Evolutionary conservation across 2,797 vertebrate genomes (phyloP).

Genomic region (Enteromius radiatus): DNA sequence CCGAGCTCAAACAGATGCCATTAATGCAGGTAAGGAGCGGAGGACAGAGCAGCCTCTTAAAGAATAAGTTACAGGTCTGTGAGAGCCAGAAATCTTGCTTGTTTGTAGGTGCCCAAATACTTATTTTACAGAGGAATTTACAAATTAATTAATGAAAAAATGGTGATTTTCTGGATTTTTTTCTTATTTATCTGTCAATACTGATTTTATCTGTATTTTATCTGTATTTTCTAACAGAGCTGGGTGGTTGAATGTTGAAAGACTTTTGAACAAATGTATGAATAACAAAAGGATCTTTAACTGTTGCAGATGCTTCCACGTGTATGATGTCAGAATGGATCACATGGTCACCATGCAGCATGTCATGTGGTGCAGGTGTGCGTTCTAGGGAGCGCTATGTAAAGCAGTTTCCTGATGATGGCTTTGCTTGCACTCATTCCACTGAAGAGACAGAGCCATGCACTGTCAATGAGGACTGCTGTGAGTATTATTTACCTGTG

Average conservation of each 20-base stretch:
- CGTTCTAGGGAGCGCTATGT: constrained; percentile 94
- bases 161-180: no score
- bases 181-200: background rate
- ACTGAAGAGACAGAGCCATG: constrained; percentile 94
- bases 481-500: constrained; percentile 77
- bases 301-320: constrained; percentile 84
- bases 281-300: background rate
- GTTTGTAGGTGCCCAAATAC: no score
- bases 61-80: no score
- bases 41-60: no score
- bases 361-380: constrained; percentile 88
- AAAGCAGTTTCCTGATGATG: constrained; percentile 96
- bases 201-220: background rate
- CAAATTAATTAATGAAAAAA: no score
- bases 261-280: background rate
- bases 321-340: constrained; percentile 99
- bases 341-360: constrained; percentile 94
- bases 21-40: no score
- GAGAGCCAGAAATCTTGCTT: no score
- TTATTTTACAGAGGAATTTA: no score
- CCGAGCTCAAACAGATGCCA: no score
- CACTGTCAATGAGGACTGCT: constrained; percentile 92
- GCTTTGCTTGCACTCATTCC: constrained; percentile 90
- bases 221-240: background rate
- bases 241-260: background rate